Conservation (phyloP, 2,888 invertebrate species). For the Arctia plantaginis region DNA sequence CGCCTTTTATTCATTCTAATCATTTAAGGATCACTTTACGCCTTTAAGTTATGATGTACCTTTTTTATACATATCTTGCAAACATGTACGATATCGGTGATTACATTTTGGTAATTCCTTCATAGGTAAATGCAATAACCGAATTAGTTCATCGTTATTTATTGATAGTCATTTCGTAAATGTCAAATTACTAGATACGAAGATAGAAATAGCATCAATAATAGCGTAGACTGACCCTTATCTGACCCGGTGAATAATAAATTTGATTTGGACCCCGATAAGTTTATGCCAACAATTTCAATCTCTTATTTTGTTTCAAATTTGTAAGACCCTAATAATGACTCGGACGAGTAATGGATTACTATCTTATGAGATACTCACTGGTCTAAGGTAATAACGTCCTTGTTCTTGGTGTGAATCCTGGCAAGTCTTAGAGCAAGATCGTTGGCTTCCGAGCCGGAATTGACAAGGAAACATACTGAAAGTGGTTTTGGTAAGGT, state of each 20-base stretch:
- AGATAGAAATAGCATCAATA: background rate
- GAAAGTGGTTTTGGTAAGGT: slow-evolving; percentile 95
- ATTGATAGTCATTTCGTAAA: background rate
- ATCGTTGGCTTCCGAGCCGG: slow-evolving; percentile 99
- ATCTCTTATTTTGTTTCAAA: slow-evolving; percentile 17
- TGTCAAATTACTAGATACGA: background rate
- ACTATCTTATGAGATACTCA: slow-evolving; percentile 86
- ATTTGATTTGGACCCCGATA: slow-evolving; percentile 10
- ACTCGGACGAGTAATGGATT: slow-evolving; percentile 18
- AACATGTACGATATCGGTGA: background rate
- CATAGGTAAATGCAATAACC: background rate
- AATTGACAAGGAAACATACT: slow-evolving; percentile 98
- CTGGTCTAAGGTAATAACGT: slow-evolving; percentile 98
- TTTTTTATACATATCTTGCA: background rate
- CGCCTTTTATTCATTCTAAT: background rate
- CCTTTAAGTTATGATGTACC: background rate
- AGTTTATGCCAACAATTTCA: slow-evolving; percentile 22
- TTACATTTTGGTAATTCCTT: background rate
- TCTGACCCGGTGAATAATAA: slow-evolving; percentile 21
- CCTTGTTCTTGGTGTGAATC: slow-evolving; percentile 94
- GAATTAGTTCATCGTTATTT: background rate
- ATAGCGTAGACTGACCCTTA: slow-evolving; percentile 26
- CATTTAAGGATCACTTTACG: slow-evolving; percentile 16
- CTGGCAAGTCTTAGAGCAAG: slow-evolving; percentile 96
- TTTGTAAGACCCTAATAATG: slow-evolving; percentile 18